Base-by-base conservation (phyloP, 2,113 vertebrate species). In the Dasyprocta punctata region DNA sequence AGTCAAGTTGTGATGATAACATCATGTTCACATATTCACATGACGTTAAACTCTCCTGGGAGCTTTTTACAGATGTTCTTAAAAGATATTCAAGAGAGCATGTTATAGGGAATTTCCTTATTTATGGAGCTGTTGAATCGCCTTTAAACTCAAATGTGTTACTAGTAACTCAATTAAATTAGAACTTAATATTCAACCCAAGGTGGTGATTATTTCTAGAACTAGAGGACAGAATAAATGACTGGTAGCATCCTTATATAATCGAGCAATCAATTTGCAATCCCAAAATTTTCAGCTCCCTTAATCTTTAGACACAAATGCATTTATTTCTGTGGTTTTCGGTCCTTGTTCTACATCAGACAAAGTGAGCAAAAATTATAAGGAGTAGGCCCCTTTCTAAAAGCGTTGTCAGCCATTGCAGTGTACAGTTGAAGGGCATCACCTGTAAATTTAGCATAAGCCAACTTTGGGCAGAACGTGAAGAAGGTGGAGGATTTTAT, bases 101-200 rank as follows among this genome's bases (percentile, higher is more conserved):
- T 47, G 1, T 11, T 73, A 56, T 16, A 33, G 78, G 19, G 33
- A 86, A 54, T 80, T 86, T 67, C 36, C 60, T 86, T 54, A 78
- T 38, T 36, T 63, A 38, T 61, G 93, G 41, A 90, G 16, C 13
- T 77, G n/a, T 61, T 28, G 19, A 7, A 36, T 5, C 47, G 17
- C 16, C 49, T 90, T 47, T 73, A 54, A 80, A 36, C 10, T 65
- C 41, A 44, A 22, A 56, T 17, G 13, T 22, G 26, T 80, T 49
- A 33, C n/a, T 44, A 80, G 6, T 36, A 63, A 54, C 30, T 89
- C 81, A 88, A 63, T 61, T 3, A 89, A 89, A 87, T 87, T 87
- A 90, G 82, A 90, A 71, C 8, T 71, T 41, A n/a, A 20, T 58
- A 80, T 6, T 69, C 14, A 96, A 54, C 56, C 41, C 56, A 69